Evolutionary conservation across 2,888 invertebrate species (phyloP).

Genomic region (Myopa testacea): DNA sequence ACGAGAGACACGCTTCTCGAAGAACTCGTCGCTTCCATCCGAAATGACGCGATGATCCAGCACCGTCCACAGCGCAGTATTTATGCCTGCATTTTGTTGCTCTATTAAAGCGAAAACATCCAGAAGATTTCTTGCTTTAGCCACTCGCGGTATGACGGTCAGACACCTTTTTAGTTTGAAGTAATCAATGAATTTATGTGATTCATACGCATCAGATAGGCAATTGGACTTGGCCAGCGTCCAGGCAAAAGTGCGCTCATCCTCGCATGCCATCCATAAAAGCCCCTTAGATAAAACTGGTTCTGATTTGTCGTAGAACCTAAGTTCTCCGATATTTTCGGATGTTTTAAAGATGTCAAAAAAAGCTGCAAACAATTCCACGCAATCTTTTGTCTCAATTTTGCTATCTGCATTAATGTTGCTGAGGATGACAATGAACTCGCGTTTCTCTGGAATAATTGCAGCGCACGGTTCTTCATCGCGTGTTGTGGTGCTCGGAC

Average conservation of each 20-base stretch:
- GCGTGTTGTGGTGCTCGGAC: constrained; percentile 29
- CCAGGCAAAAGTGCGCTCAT: constrained; percentile 42
- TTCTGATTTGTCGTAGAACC: constrained; percentile 38
- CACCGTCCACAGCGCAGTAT: constrained; percentile 41
- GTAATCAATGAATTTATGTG: constrained; percentile 30
- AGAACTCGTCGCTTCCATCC: constrained; percentile 31
- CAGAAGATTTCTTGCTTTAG: constrained; percentile 37
- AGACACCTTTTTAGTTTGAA: constrained; percentile 27
- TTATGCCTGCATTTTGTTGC: constrained; percentile 42
- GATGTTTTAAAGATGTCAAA: constrained; percentile 41
- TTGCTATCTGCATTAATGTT: constrained; percentile 21
- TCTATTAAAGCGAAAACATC: constrained; percentile 45
- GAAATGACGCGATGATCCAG: constrained; percentile 30
- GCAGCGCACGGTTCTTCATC: constrained; percentile 35
- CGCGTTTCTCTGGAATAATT: constrained; percentile 41
- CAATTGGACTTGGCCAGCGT: constrained; percentile 24
- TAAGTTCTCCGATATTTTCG: constrained; percentile 28
- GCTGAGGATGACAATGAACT: constrained; percentile 38
- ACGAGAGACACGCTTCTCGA: constrained; percentile 37
- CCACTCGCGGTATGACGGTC: constrained; percentile 42
- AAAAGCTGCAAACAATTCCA: constrained; percentile 41
- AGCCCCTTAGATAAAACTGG: constrained; percentile 39
- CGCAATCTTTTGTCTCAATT: constrained; percentile 27
- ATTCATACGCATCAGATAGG: constrained; percentile 26
- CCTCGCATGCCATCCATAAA: constrained; percentile 45